A percentile compares a stretch with the other conserved stretches of the same genome.
Evolutionary conservation across 1,140 invertebrate species (phyloP).

Genomic region (Littorina saxatilis): DNA sequence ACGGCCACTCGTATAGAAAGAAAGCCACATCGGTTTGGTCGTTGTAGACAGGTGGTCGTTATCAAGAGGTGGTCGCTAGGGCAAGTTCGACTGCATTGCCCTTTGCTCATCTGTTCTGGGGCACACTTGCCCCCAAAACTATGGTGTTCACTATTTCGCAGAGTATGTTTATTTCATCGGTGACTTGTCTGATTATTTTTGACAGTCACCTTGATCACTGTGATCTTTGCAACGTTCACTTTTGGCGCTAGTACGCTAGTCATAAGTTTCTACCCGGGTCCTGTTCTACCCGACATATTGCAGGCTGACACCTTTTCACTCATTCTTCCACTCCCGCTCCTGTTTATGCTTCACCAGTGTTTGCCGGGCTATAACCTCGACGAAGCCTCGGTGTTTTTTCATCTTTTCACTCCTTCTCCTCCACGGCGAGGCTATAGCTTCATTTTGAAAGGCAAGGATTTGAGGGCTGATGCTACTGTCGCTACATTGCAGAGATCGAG

Average conservation of each 20-base stretch:
- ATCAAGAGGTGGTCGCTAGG: no score
- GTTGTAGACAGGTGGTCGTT: no score
- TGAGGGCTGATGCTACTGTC: neutral
- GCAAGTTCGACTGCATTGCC: no score
- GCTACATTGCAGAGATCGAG: conserved; percentile 8
- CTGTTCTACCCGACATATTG: neutral
- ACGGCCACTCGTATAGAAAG: neutral
- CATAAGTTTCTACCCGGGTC: neutral
- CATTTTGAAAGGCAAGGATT: neutral
- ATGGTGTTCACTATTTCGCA: no score
- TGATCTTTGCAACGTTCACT: no score
- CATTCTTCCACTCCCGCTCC: neutral
- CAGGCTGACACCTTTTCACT: conserved; percentile 20
- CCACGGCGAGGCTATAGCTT: neutral
- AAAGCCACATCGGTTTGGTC: no score
- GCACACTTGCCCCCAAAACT: no score
- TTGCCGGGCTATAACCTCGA: conserved; percentile 19
- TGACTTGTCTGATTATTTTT: no score
- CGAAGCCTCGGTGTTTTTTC: conserved; percentile 2
- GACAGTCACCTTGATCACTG: no score
- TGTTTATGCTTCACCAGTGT: conserved; percentile 31
- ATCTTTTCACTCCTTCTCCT: neutral
- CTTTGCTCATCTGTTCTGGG: no score
- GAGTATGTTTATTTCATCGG: no score
- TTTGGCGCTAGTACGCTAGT: no score